Evolutionary conservation across 2,797 vertebrate genomes (phyloP).

Genomic region (Argya squamiceps): DNA sequence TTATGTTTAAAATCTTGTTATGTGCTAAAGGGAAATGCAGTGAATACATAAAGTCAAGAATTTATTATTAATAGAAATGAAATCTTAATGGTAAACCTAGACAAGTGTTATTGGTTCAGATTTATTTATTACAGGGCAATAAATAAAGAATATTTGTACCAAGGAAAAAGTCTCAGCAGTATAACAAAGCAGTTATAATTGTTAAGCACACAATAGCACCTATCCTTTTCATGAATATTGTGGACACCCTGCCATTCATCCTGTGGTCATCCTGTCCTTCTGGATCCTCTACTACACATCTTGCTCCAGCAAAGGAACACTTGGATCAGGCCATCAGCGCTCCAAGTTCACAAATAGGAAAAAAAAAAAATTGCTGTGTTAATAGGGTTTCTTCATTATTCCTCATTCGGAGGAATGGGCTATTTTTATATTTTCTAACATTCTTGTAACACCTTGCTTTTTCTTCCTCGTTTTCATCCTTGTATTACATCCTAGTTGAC

Average conservation of each 20-base stretch:
- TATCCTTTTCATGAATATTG: neutral
- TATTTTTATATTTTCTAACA: neutral
- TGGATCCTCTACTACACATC: rapidly evolving
- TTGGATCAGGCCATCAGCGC: neutral
- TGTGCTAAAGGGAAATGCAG: neutral
- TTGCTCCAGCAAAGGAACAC: neutral
- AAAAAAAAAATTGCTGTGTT: neutral
- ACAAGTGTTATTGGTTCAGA: neutral
- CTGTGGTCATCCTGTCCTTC: too few relatives aligned
- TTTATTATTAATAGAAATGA: neutral
- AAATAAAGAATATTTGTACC: neutral
- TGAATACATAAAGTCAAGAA: neutral
- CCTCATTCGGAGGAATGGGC: rapidly evolving
- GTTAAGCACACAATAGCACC: rapidly evolving
- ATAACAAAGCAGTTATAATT: neutral
- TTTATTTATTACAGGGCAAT: neutral
- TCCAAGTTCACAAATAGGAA: neutral
- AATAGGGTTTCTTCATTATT: neutral
- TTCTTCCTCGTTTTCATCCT: neutral
- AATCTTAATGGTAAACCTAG: neutral
- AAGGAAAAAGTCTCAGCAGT: neutral
- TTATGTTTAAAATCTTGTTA: neutral
- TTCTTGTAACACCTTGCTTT: rapidly evolving
- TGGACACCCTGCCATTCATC: rapidly evolving
- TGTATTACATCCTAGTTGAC: neutral